Evolutionary conservation across 2,797 vertebrate genomes (phyloP).

Genomic region (Champsocephalus gunnari): DNA sequence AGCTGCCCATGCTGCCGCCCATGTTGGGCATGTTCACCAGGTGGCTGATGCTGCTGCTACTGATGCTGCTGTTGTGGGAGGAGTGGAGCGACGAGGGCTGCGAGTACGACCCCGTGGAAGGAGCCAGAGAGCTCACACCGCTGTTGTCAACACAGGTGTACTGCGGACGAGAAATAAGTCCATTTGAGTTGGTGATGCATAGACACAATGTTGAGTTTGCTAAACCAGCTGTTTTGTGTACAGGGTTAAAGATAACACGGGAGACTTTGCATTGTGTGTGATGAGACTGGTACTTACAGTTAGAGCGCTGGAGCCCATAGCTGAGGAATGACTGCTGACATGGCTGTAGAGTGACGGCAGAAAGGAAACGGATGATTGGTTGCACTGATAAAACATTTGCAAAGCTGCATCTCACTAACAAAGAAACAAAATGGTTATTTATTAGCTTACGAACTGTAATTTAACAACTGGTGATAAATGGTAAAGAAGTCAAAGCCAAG

Average conservation of each 20-base stretch:
- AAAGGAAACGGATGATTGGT: slow-evolving; percentile 43
- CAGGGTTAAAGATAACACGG: no score
- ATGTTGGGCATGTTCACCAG: slow-evolving; percentile 68
- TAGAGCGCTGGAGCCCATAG: slow-evolving; percentile 86
- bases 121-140: slow-evolving; percentile 81
- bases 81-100: slow-evolving; percentile 72
- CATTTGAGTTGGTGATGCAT: background rate
- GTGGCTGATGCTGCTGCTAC: slow-evolving; percentile 76
- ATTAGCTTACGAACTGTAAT: no score
- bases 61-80: slow-evolving; percentile 76
- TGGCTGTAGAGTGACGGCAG: slow-evolving; percentile 82
- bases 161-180: slow-evolving; percentile 71
- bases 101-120: slow-evolving; percentile 83
- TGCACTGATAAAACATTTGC: background rate
- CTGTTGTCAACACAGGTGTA: slow-evolving; percentile 88
- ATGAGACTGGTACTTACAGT: slow-evolving; percentile 84
- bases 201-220: background rate
- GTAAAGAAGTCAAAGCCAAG: no score
- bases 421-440: no score
- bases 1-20: slow-evolving; percentile 72
- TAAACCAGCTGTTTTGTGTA: no score
- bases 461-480: no score
- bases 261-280: no score
- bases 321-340: slow-evolving; percentile 90
- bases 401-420: no score